Evolutionary conservation across 2,888 invertebrate species (phyloP), one percentile per base, ranked within the genome.

Genomic region (Archips xylosteana): DNA sequence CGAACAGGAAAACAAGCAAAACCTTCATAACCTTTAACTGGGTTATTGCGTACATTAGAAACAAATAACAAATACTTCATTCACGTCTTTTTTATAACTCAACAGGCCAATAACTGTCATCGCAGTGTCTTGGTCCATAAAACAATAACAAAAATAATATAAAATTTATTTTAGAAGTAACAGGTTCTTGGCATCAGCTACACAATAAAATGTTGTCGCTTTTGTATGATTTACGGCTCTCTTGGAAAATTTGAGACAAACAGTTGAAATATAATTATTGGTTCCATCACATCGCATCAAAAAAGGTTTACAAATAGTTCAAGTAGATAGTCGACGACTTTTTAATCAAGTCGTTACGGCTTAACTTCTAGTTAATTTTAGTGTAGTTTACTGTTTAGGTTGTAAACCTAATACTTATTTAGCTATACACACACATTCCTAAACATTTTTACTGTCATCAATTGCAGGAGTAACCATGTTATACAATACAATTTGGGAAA

Each of bases 161-260:
- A 62, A 67, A 42, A 67, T 62, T 65, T 47, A 64, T 61, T 63
- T 63, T 54, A 62, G 51, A 54, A 63, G 70, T 70, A 63, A 70
- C 70, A 70, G 54, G 60, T 45, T 65, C 64, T 65, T 71, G 71
- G 71, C 71, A 71, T 65, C 71, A 36, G 49, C 49, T 65, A 49
- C 64, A 64, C 59, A 36, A 54, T 65, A 59, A 70, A 64, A 60
- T 60, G 65, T 59, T 65, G 51, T 65, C 70, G 57, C 54, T 13
- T 51, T 57, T 47, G 32, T 34, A 59, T 59, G 59, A 65, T 71
- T 71, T 49, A 71, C 70, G 70, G 15, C 39, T 64, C 13, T 64
- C 49, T 47, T 47, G 65, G 10, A 13, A n/a, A 10, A 36, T 49
- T 64, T 64, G 1, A 36, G n/a, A 51, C 23, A 66, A 54, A 66